Base-by-base conservation (phyloP, 2,797 vertebrate genomes). In the Champsocephalus gunnari region DNA sequence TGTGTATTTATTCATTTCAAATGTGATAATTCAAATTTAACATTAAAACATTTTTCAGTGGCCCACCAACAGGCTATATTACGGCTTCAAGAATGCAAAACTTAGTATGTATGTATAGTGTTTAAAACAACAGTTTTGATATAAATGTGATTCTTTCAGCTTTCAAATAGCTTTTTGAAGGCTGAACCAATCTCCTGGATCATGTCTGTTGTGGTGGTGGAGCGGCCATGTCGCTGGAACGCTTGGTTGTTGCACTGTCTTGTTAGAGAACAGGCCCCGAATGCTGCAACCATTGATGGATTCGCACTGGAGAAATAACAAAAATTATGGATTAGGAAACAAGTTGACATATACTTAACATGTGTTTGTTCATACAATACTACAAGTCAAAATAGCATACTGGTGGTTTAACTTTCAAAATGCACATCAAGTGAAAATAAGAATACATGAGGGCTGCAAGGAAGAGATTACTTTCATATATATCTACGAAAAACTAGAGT, bases 171-270 rank as follows among this genome's bases (percentile, higher is more conserved):
- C 87, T 95, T 96, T 87, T 80, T 96, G 93, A 99, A 99, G 74
- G 97, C 97, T 0, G 95, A 86, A 66, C 97, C 96, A 4, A 99
- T 94, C 93, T 99, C 97, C 60, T 95, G 92, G 84, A 99, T 95
- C 98, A 99, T 99, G 92, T 99, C 97, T 0, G 96, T 94, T 66
- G 98, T 96, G 76, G 97, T 99, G 90, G 96, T 98, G 80, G 98
- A 95, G 32, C 98, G 96, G 85, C 97, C 96, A 0, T 96, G 92
- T 84, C 91, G 96, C 84, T 96, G 95, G 86, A 99, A 99, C 71
- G 98, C 98, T 87, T 98, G 97, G 73, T 84, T 94, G 95, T 97
- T 98, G 78, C 96, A 98, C 84, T 98, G 97, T 77, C 97, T 94
- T 0, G 98, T 99, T 0, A 99, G 96, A 2, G 95, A 90, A 54